Conservation (phyloP, 2,888 invertebrate species). For the Drosophila quasianomalipes region DNA sequence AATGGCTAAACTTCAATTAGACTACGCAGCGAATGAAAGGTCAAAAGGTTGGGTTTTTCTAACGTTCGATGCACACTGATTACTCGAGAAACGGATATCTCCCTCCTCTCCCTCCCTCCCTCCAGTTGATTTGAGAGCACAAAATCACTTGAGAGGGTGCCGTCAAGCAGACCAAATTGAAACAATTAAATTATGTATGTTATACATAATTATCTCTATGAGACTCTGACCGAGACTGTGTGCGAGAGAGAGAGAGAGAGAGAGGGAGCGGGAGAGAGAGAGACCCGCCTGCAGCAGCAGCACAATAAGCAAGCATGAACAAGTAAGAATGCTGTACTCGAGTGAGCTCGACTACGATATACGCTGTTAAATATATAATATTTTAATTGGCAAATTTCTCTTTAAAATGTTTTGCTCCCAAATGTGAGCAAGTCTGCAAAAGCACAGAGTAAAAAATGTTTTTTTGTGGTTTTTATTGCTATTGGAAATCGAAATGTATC, state of each 20-base stretch:
- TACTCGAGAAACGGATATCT: conserved; percentile 36
- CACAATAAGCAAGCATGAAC: conserved; percentile 33
- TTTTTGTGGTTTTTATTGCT: background rate
- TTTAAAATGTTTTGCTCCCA: background rate
- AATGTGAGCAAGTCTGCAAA: background rate
- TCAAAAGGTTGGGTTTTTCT: conserved; percentile 21
- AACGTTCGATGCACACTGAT: conserved; percentile 27
- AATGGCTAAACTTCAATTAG: conserved; percentile 7
- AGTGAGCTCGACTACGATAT: background rate
- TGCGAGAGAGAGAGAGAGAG: conserved; percentile 5
- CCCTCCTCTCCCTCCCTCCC: background rate
- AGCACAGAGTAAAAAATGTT: background rate
- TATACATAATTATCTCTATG: conserved; percentile 58
- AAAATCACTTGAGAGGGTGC: conserved; percentile 40
- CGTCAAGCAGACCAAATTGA: conserved; percentile 54
- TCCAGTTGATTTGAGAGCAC: background rate
- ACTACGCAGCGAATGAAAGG: conserved; percentile 21
- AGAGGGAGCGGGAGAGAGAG: background rate
- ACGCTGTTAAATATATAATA: background rate
- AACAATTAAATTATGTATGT: conserved; percentile 73
- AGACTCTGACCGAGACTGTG: conserved; percentile 10
- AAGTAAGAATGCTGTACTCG: background rate
- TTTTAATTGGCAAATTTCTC: background rate
- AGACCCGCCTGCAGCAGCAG: conserved; percentile 48
- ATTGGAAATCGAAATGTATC: too few relatives aligned